A percentile compares a stretch with the other conserved stretches of the same genome.
These are phyloP conservation scores for Linyphia triangularis DNA, from an alignment of 2,888 invertebrate genomes.

Conservation along the genomic window DNA sequence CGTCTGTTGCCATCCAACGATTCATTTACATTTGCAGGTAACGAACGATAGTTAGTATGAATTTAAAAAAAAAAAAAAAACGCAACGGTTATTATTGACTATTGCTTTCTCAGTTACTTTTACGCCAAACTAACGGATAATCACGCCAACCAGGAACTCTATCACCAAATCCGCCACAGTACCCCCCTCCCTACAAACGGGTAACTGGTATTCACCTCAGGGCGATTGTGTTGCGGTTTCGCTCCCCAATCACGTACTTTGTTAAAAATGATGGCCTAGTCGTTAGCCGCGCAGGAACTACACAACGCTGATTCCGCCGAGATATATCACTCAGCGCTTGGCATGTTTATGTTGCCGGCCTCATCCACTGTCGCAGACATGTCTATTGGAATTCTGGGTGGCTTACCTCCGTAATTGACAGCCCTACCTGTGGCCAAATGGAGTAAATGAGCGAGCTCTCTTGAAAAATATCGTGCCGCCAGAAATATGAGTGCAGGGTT, in stretches of 20 bases:
- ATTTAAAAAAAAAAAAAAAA: too few species aligned
- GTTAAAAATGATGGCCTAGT: slow-evolving; percentile 74
- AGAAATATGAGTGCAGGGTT: slow-evolving; percentile 74
- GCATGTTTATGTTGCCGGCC: slow-evolving; percentile 72
- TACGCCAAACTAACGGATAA: neutral
- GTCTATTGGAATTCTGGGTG: slow-evolving; percentile 72
- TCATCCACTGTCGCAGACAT: slow-evolving; percentile 69
- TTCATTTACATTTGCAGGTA: too few species aligned
- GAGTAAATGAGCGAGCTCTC: slow-evolving; percentile 69
- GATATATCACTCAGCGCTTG: slow-evolving; percentile 72
- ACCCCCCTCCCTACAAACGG: neutral
- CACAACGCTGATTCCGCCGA: slow-evolving; percentile 69
- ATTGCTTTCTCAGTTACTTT: too few species aligned
- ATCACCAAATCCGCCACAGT: neutral
- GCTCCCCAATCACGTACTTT: slow-evolving; percentile 73
- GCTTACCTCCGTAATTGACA: slow-evolving; percentile 68
- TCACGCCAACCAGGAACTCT: neutral
- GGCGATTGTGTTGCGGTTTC: slow-evolving; percentile 70
- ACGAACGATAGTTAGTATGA: too few species aligned
- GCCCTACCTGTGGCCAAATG: slow-evolving; percentile 68
- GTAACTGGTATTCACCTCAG: slow-evolving; percentile 69
- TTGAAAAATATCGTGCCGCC: slow-evolving; percentile 72
- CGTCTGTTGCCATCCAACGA: too few species aligned
- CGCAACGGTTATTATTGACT: too few species aligned
- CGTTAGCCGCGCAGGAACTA: slow-evolving; percentile 74